Percentiles rank a stretch among this genome's conserved stretches.
Conservation (phyloP, 2,888 invertebrate genomes). For the Morinoia aosen region DNA sequence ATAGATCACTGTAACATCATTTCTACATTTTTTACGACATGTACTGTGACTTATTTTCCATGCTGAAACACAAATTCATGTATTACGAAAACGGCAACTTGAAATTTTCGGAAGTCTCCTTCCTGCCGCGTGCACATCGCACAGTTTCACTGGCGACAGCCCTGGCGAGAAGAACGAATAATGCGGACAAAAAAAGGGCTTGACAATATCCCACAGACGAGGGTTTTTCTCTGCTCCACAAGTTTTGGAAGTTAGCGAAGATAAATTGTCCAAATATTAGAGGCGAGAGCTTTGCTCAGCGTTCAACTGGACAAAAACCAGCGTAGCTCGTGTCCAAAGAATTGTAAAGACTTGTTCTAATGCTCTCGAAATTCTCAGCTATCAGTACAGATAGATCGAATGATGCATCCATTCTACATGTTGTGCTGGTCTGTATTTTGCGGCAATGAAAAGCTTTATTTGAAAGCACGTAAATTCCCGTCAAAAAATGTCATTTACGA, state of each 20-base stretch:
- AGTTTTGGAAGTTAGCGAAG: slow-evolving; percentile 51
- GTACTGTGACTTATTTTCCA: too few relatives aligned
- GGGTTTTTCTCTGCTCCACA: slow-evolving; percentile 20
- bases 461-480: not conserved
- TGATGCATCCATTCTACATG: not conserved
- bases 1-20: too few relatives aligned
- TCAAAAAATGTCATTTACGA: not conserved
- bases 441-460: not conserved
- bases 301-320: not conserved
- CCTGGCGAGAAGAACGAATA: not conserved
- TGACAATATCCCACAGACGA: slow-evolving; percentile 37
- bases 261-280: slow-evolving; percentile 52
- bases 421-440: not conserved
- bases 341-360: slow-evolving; percentile 3
- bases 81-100: too few relatives aligned
- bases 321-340: not conserved
- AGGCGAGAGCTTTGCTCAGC: slow-evolving; percentile 19
- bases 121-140: not conserved
- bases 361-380: not conserved
- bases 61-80: too few relatives aligned
- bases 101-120: not conserved
- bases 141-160: not conserved
- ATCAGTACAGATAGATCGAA: not conserved
- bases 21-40: too few relatives aligned
- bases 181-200: not conserved